A percentile compares a stretch with the other conserved stretches of the same genome.
Evolutionary conservation across 1,140 invertebrate species (phyloP).

Genomic region (Brachionus sp.): DNA sequence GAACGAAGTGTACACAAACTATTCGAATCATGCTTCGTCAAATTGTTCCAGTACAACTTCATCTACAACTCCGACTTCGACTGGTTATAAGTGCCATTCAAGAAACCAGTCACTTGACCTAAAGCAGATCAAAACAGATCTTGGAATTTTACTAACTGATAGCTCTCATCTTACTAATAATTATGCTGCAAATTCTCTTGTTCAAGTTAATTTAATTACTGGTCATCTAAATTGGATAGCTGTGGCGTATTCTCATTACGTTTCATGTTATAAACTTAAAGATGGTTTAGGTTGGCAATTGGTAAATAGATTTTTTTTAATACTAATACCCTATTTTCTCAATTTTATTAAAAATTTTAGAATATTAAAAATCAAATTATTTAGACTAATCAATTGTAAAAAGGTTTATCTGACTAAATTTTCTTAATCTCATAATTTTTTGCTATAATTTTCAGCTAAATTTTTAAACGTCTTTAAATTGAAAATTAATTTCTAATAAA

Average conservation of each 20-base stretch:
- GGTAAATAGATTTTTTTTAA: slow-evolving; percentile 62
- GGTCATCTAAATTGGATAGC: slow-evolving; percentile 97
- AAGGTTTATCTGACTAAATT: no score
- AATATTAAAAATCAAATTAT: no score
- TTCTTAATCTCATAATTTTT: no score
- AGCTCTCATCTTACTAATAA: background rate
- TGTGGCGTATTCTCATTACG: slow-evolving; percentile 80
- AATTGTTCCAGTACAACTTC: slow-evolving; percentile 46
- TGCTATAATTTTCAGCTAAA: no score
- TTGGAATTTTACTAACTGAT: slow-evolving; percentile 69
- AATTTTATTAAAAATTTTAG: no score
- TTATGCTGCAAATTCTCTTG: background rate
- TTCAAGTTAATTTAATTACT: slow-evolving; percentile 79
- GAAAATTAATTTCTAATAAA: no score
- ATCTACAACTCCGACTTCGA: slow-evolving; percentile 48
- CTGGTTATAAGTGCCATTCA: slow-evolving; percentile 65
- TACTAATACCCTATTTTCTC: background rate
- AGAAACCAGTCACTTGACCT: slow-evolving; percentile 71
- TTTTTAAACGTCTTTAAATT: no score
- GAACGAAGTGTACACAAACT: slow-evolving; percentile 67
- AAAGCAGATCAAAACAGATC: slow-evolving; percentile 74
- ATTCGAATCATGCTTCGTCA: slow-evolving; percentile 52
- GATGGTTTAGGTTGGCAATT: slow-evolving; percentile 92
- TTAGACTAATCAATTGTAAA: no score
- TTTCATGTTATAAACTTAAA: slow-evolving; percentile 69